Percentiles rank a stretch among this genome's conserved stretches.
Conservation (phyloP, 2,113 vertebrate genomes). For the Cavia porcellus region DNA sequence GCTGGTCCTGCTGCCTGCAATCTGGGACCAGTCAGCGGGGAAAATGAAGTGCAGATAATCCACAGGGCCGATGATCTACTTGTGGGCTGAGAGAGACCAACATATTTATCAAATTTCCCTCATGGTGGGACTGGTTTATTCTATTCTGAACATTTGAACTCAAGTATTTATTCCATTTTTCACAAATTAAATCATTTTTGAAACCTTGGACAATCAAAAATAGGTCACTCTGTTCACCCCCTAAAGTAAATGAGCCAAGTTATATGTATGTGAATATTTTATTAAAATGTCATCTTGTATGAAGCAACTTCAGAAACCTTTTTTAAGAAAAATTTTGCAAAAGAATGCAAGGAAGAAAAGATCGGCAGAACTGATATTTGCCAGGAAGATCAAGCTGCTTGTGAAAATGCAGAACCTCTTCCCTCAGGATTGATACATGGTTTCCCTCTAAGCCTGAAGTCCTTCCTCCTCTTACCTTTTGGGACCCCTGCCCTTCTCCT, state of each 20-base stretch:
- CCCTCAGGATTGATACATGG: too few relatives aligned
- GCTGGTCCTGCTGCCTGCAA: not conserved
- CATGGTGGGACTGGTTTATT: not conserved
- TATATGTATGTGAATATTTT: not conserved
- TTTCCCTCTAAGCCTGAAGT: not conserved
- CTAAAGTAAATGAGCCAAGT: not conserved
- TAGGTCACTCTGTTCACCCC: not conserved
- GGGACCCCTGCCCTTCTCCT: not conserved
- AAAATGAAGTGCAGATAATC: not conserved
- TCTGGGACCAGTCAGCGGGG: not conserved
- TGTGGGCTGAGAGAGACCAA: not conserved
- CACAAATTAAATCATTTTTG: not conserved
- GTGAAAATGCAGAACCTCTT: not conserved
- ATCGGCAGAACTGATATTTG: not conserved
- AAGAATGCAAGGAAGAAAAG: not conserved
- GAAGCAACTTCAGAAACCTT: not conserved
- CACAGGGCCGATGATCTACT: not conserved
- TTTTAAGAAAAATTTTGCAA: constrained; percentile 17
- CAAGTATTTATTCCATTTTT: not conserved
- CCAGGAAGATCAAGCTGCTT: not conserved
- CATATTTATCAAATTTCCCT: not conserved
- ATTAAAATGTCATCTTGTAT: not conserved
- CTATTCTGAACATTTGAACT: not conserved
- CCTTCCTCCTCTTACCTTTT: rapidly evolving
- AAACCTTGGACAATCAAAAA: not conserved